Percentiles rank a stretch among this genome's conserved stretches.
Evolutionary conservation across 2,888 invertebrate genomes (phyloP).

Genomic region (Xanthia icteritia): DNA sequence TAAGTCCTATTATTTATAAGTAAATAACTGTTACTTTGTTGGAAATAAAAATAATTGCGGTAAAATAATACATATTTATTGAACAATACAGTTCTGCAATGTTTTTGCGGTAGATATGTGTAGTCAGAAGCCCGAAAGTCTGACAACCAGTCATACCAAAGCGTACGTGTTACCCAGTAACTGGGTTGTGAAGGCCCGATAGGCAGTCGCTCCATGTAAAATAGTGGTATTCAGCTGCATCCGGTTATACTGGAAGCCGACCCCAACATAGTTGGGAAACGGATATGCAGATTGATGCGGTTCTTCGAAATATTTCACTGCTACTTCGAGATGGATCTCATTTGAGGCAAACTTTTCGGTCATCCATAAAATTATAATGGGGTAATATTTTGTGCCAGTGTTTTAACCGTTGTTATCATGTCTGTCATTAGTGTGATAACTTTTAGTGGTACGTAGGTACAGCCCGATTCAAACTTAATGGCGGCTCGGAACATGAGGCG

Average conservation of each 20-base stretch:
- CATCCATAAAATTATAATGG: not conserved
- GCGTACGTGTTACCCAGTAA: not conserved
- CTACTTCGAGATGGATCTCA: not conserved
- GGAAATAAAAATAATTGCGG: not conserved
- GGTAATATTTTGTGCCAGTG: not conserved
- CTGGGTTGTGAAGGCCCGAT: not conserved
- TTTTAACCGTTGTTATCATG: not conserved
- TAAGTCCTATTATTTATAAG: conserved; percentile 5
- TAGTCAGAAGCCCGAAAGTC: not conserved
- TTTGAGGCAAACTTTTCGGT: not conserved
- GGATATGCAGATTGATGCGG: not conserved
- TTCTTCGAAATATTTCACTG: not conserved
- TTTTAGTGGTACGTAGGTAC: not conserved
- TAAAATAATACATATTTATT: conserved; percentile 1
- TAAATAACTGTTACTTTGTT: conserved; percentile 36
- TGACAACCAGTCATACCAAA: not conserved
- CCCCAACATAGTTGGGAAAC: not conserved
- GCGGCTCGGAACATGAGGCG: too few relatives aligned
- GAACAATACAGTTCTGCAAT: not conserved
- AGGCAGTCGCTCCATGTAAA: not conserved
- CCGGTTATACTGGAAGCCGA: not conserved
- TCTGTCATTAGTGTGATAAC: too few relatives aligned
- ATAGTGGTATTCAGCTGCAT: not conserved
- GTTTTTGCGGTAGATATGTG: not conserved
- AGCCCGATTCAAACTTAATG: too few relatives aligned